Evolutionary conservation across 1,140 invertebrate genomes (phyloP).

Genomic region (Ladona fulva): DNA sequence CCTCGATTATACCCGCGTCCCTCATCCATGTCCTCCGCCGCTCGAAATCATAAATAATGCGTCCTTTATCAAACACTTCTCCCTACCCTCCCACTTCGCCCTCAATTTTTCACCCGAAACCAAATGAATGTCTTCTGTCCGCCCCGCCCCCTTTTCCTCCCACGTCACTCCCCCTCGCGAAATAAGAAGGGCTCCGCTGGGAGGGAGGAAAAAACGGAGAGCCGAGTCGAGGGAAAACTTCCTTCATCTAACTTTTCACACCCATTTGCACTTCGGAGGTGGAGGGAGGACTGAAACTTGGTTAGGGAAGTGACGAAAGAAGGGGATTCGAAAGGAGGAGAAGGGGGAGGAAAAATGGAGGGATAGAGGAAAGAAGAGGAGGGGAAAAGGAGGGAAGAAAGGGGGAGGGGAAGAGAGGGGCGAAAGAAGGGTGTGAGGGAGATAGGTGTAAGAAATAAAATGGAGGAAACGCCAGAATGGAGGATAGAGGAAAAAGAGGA

Average conservation of each 20-base stretch:
- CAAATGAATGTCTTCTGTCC: not conserved
- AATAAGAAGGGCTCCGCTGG: conserved; percentile 9
- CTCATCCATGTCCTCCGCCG: not conserved
- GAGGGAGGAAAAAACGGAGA: not conserved
- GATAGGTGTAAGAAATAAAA: not conserved
- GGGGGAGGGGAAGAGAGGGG: not conserved
- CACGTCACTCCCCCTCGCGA: not conserved
- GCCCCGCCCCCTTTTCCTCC: not conserved
- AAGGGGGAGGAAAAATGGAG: not conserved
- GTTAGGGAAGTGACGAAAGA: not conserved
- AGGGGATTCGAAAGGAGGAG: not conserved
- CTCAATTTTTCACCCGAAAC: conserved; percentile 4
- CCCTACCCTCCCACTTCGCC: not conserved
- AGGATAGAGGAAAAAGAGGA: not conserved
- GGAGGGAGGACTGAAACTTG: not conserved
- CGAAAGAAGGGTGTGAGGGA: not conserved
- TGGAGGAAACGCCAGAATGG: not conserved
- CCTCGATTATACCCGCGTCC: not conserved
- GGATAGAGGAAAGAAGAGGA: not conserved
- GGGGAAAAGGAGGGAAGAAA: not conserved
- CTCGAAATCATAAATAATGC: conserved; percentile 5
- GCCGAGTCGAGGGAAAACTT: not conserved
- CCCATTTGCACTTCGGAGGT: not conserved
- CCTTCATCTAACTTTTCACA: conserved; percentile 9
- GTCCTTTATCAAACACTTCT: not conserved